Evolutionary conservation across 2,797 vertebrate genomes (phyloP).

Genomic region (Amphiprion clarkii): DNA sequence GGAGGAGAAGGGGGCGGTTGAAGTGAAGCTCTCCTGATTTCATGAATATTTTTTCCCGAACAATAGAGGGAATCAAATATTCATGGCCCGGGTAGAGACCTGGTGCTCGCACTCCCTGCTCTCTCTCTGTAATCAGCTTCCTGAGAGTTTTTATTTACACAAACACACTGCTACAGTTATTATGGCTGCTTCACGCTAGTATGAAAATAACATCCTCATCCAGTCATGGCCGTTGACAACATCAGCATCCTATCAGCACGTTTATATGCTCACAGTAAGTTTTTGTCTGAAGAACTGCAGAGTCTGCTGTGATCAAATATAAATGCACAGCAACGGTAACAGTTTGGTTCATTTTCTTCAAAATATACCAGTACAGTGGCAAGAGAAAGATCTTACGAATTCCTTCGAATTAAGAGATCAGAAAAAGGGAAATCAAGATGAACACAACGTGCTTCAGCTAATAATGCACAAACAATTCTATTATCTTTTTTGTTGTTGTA

Average conservation of each 20-base stretch:
- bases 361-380: too few species aligned
- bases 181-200: conserved; percentile 35
- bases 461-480: too few species aligned
- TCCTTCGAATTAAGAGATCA: too few species aligned
- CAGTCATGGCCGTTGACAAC: conserved; percentile 2
- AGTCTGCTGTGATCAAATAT: too few species aligned
- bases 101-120: neutral
- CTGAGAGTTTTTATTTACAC: conserved; percentile 56
- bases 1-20: conserved; percentile 19
- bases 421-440: too few species aligned
- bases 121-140: conserved; percentile 36
- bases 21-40: conserved; percentile 44
- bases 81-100: conserved; percentile 39
- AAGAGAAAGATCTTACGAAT: too few species aligned
- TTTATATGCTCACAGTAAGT: neutral
- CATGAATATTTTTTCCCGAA: conserved; percentile 55
- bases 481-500: too few species aligned
- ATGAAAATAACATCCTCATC: conserved; percentile 35
- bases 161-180: conserved; percentile 45
- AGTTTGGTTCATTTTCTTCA: too few species aligned
- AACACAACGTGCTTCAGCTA: too few species aligned
- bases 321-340: too few species aligned
- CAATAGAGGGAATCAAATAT: conserved; percentile 57
- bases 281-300: too few species aligned
- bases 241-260: too few species aligned